phyloP scores from a whole-genome alignment of 2,797 vertebrate genomes.

The Enteromius argenteus region DNA sequence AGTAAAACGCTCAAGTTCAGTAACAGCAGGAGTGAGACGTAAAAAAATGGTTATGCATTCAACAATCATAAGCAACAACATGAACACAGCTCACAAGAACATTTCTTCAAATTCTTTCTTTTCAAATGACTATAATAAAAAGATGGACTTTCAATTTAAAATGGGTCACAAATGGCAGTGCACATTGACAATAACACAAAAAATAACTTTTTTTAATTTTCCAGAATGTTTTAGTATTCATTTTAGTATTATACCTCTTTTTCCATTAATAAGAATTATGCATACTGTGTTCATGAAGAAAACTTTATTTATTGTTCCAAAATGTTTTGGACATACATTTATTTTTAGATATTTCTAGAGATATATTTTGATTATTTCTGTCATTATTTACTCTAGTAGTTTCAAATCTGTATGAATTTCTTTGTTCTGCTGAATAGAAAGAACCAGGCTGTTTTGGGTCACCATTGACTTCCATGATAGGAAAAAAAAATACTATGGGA shows the following conservation, averaged over 20 bases:
- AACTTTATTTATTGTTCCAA: not conserved
- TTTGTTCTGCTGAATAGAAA: too few species aligned
- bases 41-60: not conserved
- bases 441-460: too few species aligned
- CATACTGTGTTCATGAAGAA: not conserved
- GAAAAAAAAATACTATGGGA: too few species aligned
- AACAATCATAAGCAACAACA: not conserved
- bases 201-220: too few species aligned
- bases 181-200: not conserved
- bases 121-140: not conserved
- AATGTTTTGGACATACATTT: not conserved
- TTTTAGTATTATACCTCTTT: too few species aligned
- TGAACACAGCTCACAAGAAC: not conserved
- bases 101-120: not conserved
- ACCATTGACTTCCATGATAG: too few species aligned
- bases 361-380: not conserved
- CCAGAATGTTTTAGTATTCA: too few species aligned
- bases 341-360: not conserved
- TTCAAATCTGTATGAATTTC: too few species aligned
- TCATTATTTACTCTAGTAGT: too few species aligned
- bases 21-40: not conserved
- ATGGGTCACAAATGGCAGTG: not conserved
- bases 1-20: slow-evolving; percentile 10
- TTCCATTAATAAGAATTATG: not conserved
- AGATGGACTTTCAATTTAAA: not conserved